phyloP scores from a whole-genome alignment of 1,140 invertebrate species.

The Araneus ventricosus region DNA sequence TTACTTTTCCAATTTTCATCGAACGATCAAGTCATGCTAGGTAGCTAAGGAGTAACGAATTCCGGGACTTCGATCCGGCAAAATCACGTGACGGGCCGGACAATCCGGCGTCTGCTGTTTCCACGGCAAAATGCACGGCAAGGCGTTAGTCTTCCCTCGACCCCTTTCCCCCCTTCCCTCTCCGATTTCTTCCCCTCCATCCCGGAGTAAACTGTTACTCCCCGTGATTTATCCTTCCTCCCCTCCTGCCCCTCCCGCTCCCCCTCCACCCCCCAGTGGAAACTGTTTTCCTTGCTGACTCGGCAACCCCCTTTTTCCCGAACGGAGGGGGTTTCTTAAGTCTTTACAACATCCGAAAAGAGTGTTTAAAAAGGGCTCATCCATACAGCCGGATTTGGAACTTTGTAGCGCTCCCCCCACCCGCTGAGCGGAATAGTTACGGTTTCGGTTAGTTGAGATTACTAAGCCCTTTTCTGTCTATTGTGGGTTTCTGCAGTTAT shows the following conservation, averaged over 20 bases:
- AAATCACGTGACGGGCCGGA: slow-evolving; percentile 60
- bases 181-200: neutral
- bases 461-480: neutral
- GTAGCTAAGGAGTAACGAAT: slow-evolving; percentile 46
- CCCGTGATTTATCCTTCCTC: slow-evolving; percentile 49
- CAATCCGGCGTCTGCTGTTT: slow-evolving; percentile 66
- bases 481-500: neutral
- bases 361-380: slow-evolving; percentile 42
- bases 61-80: slow-evolving; percentile 43
- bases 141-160: slow-evolving; percentile 32
- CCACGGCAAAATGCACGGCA: neutral
- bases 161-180: neutral
- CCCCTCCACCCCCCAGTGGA: neutral
- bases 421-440: neutral
- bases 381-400: neutral
- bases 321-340: neutral
- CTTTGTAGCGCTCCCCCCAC: neutral
- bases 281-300: slow-evolving; percentile 69
- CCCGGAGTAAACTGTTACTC: slow-evolving; percentile 63
- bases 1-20: slow-evolving; percentile 30
- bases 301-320: neutral
- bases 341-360: slow-evolving; percentile 17
- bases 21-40: neutral
- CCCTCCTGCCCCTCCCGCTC: neutral
- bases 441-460: neutral